Evolutionary conservation across 2,797 vertebrate genomes (phyloP).

Genomic region (Toxotes lorentzi): DNA sequence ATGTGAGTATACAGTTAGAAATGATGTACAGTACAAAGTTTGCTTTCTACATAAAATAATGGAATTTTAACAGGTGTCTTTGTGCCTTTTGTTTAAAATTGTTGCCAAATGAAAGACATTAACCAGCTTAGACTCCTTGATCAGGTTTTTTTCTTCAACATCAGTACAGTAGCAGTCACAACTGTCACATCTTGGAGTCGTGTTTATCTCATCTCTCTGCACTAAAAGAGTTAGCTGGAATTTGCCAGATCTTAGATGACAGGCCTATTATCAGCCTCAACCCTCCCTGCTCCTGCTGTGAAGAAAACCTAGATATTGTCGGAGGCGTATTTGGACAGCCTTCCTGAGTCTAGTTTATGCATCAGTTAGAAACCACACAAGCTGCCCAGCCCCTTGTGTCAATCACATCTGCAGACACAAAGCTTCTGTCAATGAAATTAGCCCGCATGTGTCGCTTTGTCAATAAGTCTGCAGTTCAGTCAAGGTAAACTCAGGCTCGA

Average conservation of each 20-base stretch:
- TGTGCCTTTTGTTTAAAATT: conserved; percentile 14
- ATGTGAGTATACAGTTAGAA: not conserved
- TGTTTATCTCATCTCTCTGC: conserved; percentile 54
- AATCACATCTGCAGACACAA: conserved; percentile 61
- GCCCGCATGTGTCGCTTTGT: conserved; percentile 22
- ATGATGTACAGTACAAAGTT: not conserved
- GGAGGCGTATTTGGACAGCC: conserved; percentile 64
- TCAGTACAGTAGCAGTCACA: conserved; percentile 9
- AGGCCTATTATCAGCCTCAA: conserved; percentile 64
- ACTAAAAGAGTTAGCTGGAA: conserved; percentile 48
- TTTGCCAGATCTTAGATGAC: conserved; percentile 65
- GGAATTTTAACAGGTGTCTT: not conserved
- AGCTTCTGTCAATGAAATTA: conserved; percentile 36
- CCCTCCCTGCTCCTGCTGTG: conserved; percentile 36
- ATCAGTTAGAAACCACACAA: conserved; percentile 64
- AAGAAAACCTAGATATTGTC: conserved; percentile 53
- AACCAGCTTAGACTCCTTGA: conserved; percentile 14
- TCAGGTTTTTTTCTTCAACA: conserved; percentile 13
- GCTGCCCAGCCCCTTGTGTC: conserved; percentile 61
- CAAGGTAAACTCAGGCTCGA: conserved; percentile 32
- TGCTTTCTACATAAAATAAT: not conserved
- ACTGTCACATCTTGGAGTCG: conserved; percentile 33
- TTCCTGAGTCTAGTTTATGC: conserved; percentile 60
- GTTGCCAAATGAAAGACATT: conserved; percentile 30
- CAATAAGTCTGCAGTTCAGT: conserved; percentile 38